Evolutionary conservation across 2,888 invertebrate species (phyloP).

Genomic region (Arge pagana): DNA sequence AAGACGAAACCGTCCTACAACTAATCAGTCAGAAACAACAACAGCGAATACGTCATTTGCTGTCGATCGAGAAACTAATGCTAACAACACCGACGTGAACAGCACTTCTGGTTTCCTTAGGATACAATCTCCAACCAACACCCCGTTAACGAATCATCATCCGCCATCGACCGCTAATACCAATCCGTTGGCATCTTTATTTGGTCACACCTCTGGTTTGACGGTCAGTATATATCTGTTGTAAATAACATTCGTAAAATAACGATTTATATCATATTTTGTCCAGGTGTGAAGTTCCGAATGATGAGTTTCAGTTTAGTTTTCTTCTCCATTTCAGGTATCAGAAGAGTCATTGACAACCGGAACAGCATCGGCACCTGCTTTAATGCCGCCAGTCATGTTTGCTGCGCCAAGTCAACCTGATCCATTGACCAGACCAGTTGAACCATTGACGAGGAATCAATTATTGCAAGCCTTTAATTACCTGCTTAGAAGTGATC

Average conservation of each 20-base stretch:
- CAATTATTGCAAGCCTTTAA: constrained; percentile 89
- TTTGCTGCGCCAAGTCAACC: constrained; percentile 62
- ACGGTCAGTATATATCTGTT: constrained; percentile 27
- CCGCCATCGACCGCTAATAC: constrained; percentile 23
- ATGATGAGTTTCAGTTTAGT: constrained; percentile 9
- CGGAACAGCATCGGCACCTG: constrained; percentile 60
- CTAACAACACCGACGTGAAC: constrained; percentile 39
- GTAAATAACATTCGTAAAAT: not conserved
- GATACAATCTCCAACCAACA: constrained; percentile 50
- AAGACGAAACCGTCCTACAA: constrained; percentile 36
- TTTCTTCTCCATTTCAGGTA: constrained; percentile 34
- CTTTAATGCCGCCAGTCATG: constrained; percentile 86
- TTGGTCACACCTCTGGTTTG: constrained; percentile 37
- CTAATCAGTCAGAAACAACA: not conserved
- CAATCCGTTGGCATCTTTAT: constrained; percentile 46
- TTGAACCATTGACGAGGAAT: constrained; percentile 82
- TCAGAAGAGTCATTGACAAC: constrained; percentile 40
- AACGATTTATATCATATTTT: not conserved
- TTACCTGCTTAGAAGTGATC: constrained; percentile 84
- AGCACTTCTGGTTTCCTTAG: constrained; percentile 48
- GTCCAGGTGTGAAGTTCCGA: not conserved
- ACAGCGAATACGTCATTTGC: constrained; percentile 33
- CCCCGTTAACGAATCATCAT: constrained; percentile 38
- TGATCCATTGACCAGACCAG: constrained; percentile 48
- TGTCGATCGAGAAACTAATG: constrained; percentile 38